These are phyloP conservation scores for Pygmarrhopalites habei DNA, from an alignment of 1,140 invertebrate species.

Conservation along the genomic window DNA sequence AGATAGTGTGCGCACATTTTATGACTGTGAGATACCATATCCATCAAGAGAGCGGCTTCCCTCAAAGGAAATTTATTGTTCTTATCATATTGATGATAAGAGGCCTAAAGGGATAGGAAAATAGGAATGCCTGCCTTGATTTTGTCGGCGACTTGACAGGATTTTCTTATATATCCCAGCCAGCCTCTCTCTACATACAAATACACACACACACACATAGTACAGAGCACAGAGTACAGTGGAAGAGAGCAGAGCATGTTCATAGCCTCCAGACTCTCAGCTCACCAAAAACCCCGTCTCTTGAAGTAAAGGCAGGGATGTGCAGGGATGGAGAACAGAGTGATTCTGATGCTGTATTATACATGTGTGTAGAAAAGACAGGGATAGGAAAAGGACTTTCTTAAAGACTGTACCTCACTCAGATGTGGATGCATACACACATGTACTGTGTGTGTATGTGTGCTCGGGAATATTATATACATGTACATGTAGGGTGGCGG, in stretches of 20 bases:
- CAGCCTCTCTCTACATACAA: too few species aligned
- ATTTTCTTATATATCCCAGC: conserved; percentile 5
- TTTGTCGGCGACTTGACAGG: conserved; percentile 30
- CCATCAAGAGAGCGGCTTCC: conserved; percentile 23
- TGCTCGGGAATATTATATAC: too few species aligned
- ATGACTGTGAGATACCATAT: conserved; percentile 31
- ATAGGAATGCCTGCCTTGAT: conserved; percentile 27
- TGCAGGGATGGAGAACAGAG: too few species aligned
- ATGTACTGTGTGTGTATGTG: too few species aligned
- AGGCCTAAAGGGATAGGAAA: conserved; percentile 35
- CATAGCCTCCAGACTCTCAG: conserved; percentile 7
- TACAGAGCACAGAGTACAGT: conserved; percentile 6
- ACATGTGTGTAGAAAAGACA: too few species aligned
- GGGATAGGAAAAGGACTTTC: too few species aligned
- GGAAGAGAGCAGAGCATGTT: too few species aligned
- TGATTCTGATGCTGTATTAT: too few species aligned
- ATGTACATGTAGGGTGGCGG: not conserved
- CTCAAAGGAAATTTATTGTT: conserved; percentile 39
- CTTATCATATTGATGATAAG: conserved; percentile 40
- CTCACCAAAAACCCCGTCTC: too few species aligned
- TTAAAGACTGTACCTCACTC: too few species aligned
- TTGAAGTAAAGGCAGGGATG: too few species aligned
- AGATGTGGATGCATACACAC: too few species aligned
- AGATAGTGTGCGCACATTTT: conserved; percentile 30
- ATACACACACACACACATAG: not conserved